A percentile compares a stretch with the other conserved stretches of the same genome.
phyloP scores from a whole-genome alignment of 2,113 vertebrate genomes.

The Arizona elegans region DNA sequence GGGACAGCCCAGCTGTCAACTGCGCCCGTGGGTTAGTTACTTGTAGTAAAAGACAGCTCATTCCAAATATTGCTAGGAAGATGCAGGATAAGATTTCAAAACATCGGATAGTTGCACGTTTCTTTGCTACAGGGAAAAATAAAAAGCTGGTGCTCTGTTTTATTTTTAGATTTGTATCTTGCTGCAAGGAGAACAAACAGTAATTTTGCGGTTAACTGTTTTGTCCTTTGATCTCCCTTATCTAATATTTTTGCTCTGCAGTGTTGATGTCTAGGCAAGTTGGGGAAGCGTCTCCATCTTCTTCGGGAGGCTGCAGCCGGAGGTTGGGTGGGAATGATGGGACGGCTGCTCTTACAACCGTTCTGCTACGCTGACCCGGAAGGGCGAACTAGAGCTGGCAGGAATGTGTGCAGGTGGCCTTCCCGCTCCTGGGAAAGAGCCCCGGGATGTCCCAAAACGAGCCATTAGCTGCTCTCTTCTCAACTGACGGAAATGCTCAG shows the following conservation, averaged over 20 bases:
- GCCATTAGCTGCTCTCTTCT: neutral
- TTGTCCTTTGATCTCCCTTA: neutral
- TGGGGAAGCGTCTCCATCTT: neutral
- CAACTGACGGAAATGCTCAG: neutral
- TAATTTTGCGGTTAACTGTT: neutral
- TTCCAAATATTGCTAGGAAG: neutral
- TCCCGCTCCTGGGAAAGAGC: neutral
- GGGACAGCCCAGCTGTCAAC: neutral
- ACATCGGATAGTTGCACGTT: neutral
- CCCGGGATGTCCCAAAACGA: neutral
- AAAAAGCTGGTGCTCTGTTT: neutral
- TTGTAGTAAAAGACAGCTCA: neutral
- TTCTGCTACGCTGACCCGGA: neutral
- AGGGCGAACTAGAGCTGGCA: neutral
- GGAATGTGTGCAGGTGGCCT: neutral
- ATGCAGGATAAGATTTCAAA: neutral
- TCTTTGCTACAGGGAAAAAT: neutral
- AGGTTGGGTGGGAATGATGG: neutral
- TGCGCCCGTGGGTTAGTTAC: neutral
- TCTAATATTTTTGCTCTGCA: neutral
- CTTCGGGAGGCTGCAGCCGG: neutral
- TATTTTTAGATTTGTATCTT: neutral
- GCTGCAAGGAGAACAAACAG: neutral
- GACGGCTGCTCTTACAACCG: neutral
- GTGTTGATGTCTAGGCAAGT: neutral